Percentiles rank a stretch among this genome's conserved stretches.
Conservation (phyloP, 1,140 invertebrate genomes). For the Armadillidium nasatum region DNA sequence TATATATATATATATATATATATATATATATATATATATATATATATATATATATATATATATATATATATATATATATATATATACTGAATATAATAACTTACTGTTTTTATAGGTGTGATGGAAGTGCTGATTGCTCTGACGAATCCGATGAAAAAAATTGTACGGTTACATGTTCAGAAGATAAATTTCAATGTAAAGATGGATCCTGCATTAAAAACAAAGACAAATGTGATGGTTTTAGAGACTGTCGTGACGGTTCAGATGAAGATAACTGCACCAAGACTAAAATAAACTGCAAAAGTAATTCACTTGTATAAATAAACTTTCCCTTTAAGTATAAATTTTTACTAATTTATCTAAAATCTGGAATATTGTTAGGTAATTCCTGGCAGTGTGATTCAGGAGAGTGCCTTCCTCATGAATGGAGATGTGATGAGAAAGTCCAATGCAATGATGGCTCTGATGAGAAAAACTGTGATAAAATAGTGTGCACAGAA, state of each 20-base stretch:
- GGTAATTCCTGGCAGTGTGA: background rate
- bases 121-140: background rate
- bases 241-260: constrained; percentile 28
- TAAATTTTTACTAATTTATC: background rate
- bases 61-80: too few relatives aligned
- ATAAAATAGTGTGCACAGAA: background rate
- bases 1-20: too few relatives aligned
- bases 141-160: background rate
- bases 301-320: background rate
- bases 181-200: constrained; percentile 22
- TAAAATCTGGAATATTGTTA: background rate
- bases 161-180: background rate
- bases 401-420: background rate
- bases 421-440: background rate
- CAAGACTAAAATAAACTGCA: background rate
- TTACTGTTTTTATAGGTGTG: background rate
- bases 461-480: background rate
- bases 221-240: constrained; percentile 30
- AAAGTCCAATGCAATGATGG: background rate
- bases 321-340: background rate
- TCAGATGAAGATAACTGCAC: constrained; percentile 23
- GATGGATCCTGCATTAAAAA: constrained; percentile 19
- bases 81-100: too few relatives aligned
- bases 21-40: too few relatives aligned
- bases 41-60: too few relatives aligned